Conservation (phyloP, 2,797 vertebrate genomes). For the Trachurus trachurus region DNA sequence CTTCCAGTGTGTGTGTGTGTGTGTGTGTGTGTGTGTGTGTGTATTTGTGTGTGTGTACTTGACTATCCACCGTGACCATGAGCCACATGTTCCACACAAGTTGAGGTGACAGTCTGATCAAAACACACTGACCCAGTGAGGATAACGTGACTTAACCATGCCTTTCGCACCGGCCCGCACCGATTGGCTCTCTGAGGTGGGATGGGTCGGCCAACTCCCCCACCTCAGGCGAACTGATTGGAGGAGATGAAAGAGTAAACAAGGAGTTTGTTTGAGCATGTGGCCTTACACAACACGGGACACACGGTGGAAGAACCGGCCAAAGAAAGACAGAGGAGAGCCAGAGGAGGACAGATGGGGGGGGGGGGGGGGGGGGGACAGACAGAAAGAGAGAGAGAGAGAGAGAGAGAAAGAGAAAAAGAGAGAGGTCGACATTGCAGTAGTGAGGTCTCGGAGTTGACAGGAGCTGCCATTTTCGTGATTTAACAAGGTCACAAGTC, state of each 20-base stretch:
- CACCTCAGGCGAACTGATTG: constrained; percentile 67
- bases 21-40: background rate
- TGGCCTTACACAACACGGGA: constrained; percentile 71
- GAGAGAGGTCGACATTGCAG: constrained; percentile 33
- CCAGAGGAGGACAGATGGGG: constrained; percentile 12
- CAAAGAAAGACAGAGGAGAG: constrained; percentile 20
- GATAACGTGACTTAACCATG: constrained; percentile 58
- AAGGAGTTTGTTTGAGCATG: constrained; percentile 76
- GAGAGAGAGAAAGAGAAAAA: constrained; percentile 1
- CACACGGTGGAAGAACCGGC: constrained; percentile 31
- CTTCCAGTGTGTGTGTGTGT: background rate
- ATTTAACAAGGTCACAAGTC: constrained; percentile 47
- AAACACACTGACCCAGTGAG: constrained; percentile 70
- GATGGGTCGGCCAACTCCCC: constrained; percentile 80
- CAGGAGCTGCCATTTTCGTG: constrained; percentile 41
- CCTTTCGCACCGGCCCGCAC: constrained; percentile 22
- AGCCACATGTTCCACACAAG: constrained; percentile 28
- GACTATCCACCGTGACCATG: constrained; percentile 23
- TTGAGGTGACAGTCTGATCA: constrained; percentile 45
- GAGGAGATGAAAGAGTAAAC: constrained; percentile 77
- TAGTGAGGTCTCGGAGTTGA: constrained; percentile 28
- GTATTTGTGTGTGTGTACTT: background rate
- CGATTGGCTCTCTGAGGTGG: constrained; percentile 81
- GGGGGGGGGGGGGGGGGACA: constrained; percentile 11
- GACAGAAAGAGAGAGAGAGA: constrained; percentile 3